These are phyloP conservation scores for Sceloporus tristichus DNA, from an alignment of 2,113 vertebrate genomes.

Conservation along the genomic window DNA sequence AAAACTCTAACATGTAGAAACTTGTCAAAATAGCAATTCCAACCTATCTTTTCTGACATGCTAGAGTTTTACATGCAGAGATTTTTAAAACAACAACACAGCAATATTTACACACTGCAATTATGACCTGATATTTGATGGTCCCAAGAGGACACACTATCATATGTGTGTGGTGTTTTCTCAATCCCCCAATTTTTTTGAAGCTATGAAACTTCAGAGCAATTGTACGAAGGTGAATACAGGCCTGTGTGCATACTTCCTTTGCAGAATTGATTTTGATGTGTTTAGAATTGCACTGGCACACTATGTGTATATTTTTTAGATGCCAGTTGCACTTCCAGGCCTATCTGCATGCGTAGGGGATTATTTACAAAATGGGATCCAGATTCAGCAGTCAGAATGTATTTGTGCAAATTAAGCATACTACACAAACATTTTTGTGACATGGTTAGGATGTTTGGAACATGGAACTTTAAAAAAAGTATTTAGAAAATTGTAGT, in stretches of 20 bases:
- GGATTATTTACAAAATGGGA: background rate
- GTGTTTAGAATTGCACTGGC: background rate
- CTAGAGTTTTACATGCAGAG: background rate
- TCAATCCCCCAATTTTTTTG: background rate
- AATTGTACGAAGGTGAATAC: background rate
- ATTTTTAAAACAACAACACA: background rate
- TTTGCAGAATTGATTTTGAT: conserved; percentile 11
- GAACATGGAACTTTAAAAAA: background rate
- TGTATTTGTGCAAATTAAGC: conserved; percentile 12
- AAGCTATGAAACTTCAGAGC: background rate
- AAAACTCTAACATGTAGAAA: background rate
- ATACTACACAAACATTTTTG: background rate
- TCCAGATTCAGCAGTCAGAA: background rate
- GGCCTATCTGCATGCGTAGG: background rate
- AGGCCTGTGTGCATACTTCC: background rate
- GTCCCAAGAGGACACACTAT: background rate
- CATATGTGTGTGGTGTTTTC: background rate
- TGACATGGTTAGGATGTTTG: background rate
- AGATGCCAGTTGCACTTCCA: background rate
- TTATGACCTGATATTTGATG: background rate
- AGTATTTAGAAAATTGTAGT: background rate
- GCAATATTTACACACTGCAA: background rate
- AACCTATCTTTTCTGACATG: background rate
- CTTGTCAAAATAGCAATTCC: background rate
- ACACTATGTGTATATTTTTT: background rate